Percentiles rank a stretch among this genome's conserved stretches.
Evolutionary conservation across 1,140 invertebrate species (phyloP).

Genomic region (Diploscapter pachys): DNA sequence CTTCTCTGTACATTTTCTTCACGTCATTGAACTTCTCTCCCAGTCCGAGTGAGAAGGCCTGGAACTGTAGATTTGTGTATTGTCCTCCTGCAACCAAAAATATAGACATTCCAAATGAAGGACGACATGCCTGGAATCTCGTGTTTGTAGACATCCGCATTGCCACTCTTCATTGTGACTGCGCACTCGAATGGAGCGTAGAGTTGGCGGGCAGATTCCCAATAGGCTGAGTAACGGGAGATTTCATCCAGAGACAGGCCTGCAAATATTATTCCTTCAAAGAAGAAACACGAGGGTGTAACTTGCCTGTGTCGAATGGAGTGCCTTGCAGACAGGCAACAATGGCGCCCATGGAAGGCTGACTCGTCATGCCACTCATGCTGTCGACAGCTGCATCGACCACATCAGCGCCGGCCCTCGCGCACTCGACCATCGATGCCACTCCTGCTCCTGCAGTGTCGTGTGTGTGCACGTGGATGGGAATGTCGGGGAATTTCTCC

Average conservation of each 20-base stretch:
- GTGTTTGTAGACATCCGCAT: constrained; percentile 93
- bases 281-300: constrained; percentile 62
- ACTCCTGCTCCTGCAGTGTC: constrained; percentile 73
- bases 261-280: too few relatives aligned
- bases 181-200: constrained; percentile 99
- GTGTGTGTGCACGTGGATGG: constrained; percentile 96
- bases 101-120: too few relatives aligned
- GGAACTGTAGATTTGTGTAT: constrained; percentile 99
- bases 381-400: constrained; percentile 97
- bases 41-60: constrained; percentile 87
- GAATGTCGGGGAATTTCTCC: constrained; percentile 85
- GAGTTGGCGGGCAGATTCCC: constrained; percentile 92
- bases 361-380: constrained; percentile 96
- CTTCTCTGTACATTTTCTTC: constrained; percentile 91
- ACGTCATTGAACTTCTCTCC: constrained; percentile 90
- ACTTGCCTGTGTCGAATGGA: constrained; percentile 69
- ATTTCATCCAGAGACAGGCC: constrained; percentile 65
- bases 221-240: constrained; percentile 92
- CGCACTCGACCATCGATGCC: constrained; percentile 87
- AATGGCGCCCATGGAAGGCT: constrained; percentile 95
- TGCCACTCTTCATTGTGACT: constrained; percentile 96
- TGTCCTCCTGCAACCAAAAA: constrained; percentile 68
- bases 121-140: constrained; percentile 79
- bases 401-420: constrained; percentile 85
- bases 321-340: constrained; percentile 77